Evolutionary conservation across 2,113 vertebrate genomes (phyloP).

Genomic region (Mirounga angustirostris): DNA sequence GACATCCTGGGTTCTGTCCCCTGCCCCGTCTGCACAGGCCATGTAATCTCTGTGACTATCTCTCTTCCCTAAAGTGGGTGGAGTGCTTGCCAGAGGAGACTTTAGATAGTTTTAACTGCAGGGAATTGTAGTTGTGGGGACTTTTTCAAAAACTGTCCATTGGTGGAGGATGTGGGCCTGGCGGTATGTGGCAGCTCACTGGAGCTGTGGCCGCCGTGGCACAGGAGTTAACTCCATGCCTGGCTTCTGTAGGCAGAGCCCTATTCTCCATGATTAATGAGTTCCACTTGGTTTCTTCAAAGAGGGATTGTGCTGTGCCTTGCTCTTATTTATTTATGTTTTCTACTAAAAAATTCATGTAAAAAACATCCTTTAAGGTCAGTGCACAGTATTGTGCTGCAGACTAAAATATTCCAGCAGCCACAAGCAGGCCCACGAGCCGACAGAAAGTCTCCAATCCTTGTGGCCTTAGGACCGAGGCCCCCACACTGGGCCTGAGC

Average conservation of each 20-base stretch:
- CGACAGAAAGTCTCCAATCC: neutral
- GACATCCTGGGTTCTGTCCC: too few species aligned
- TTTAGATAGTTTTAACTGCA: neutral
- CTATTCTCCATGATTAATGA: conserved; percentile 79
- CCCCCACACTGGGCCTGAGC: neutral
- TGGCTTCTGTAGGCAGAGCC: conserved; percentile 50
- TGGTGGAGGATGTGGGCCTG: neutral
- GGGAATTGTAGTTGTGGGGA: neutral
- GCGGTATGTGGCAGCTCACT: neutral
- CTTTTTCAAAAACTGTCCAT: neutral
- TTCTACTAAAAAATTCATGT: conserved; percentile 82
- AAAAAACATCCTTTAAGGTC: conserved; percentile 81
- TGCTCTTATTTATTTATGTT: conserved; percentile 84
- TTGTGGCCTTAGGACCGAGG: neutral
- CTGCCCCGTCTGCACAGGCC: neutral
- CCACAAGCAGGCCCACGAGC: conserved; percentile 28
- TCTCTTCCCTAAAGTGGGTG: neutral
- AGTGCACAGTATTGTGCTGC: conserved; percentile 52
- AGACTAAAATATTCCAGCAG: conserved; percentile 53
- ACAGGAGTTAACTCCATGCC: conserved; percentile 15
- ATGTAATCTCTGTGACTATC: neutral
- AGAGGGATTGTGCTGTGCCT: conserved; percentile 72
- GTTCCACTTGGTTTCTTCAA: conserved; percentile 80
- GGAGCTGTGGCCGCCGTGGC: neutral
- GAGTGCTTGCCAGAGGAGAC: neutral